Evolutionary conservation across 2,113 vertebrate genomes (phyloP).

Genomic region (Sapajus apella): DNA sequence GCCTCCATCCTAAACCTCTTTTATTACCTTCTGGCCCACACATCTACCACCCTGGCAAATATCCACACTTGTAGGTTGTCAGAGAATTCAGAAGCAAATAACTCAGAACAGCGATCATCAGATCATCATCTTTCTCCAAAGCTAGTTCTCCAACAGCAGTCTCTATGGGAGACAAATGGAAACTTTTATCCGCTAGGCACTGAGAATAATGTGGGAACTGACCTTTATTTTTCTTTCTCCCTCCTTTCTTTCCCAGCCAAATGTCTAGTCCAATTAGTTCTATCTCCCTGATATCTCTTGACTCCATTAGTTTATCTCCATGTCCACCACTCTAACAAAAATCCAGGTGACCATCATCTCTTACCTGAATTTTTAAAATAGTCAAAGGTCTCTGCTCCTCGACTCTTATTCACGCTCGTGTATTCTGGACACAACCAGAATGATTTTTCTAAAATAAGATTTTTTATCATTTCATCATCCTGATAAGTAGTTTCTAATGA

Average conservation of each 20-base stretch:
- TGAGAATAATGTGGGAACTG: not conserved
- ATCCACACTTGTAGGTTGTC: not conserved
- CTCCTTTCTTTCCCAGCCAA: not conserved
- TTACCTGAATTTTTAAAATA: too few relatives aligned
- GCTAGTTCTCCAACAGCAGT: too few relatives aligned
- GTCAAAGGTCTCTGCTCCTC: not conserved
- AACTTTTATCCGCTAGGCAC: rapidly evolving
- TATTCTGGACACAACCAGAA: not conserved
- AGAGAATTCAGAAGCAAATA: not conserved
- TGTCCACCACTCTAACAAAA: not conserved
- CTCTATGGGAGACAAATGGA: not conserved
- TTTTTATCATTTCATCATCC: not conserved
- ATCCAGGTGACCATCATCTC: too few relatives aligned
- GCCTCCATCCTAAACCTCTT: not conserved
- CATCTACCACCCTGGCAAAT: not conserved
- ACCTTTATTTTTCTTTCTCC: not conserved
- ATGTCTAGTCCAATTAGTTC: not conserved
- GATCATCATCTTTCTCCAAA: not conserved
- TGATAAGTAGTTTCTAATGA: not conserved
- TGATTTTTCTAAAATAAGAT: not conserved
- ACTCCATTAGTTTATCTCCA: not conserved
- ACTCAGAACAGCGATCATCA: not conserved
- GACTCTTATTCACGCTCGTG: not conserved
- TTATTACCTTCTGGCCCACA: not conserved
- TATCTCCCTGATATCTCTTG: not conserved